Evolutionary conservation across 2,797 vertebrate genomes (phyloP).

Genomic region (Calcarius lapponicus): DNA sequence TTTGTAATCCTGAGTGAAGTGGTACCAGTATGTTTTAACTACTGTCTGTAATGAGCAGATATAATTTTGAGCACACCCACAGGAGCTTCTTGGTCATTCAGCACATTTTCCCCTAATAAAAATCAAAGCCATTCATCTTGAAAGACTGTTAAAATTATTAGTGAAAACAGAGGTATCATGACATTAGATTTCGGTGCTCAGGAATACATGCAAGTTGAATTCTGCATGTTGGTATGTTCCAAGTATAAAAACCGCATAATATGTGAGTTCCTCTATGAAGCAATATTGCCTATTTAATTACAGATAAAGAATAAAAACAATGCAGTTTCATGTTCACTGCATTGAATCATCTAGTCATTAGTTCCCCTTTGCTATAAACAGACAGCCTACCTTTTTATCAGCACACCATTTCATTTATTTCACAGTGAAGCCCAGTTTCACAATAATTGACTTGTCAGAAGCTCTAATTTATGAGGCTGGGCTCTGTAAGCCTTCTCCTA

Average conservation of each 20-base stretch:
- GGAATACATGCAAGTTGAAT: slow-evolving; percentile 52
- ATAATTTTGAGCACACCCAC: slow-evolving; percentile 26
- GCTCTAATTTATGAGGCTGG: slow-evolving; percentile 85
- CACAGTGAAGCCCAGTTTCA: slow-evolving; percentile 83
- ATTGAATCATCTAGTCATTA: slow-evolving; percentile 82
- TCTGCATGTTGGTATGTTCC: slow-evolving; percentile 52
- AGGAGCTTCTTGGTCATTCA: slow-evolving; percentile 41
- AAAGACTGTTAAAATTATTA: slow-evolving; percentile 49
- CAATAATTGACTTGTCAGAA: slow-evolving; percentile 88
- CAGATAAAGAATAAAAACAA: slow-evolving; percentile 77
- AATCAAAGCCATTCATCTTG: slow-evolving; percentile 47
- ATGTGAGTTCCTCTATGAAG: slow-evolving; percentile 57
- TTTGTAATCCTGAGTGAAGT: slow-evolving; percentile 12
- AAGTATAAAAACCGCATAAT: slow-evolving; percentile 52
- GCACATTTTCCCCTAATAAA: slow-evolving; percentile 33
- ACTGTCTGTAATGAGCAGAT: slow-evolving; percentile 15
- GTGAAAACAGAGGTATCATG: not conserved
- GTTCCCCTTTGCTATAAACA: slow-evolving; percentile 78
- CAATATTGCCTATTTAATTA: slow-evolving; percentile 78
- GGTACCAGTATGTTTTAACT: slow-evolving; percentile 31
- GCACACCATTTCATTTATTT: slow-evolving; percentile 86
- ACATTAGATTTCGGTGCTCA: slow-evolving; percentile 33
- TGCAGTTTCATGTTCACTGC: slow-evolving; percentile 77
- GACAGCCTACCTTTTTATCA: slow-evolving; percentile 81
- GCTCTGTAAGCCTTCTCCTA: slow-evolving; percentile 81